A percentile compares a stretch with the other conserved stretches of the same genome.
These are phyloP conservation scores for Podilymbus podiceps DNA, from an alignment of 2,113 vertebrate genomes.

Conservation along the genomic window DNA sequence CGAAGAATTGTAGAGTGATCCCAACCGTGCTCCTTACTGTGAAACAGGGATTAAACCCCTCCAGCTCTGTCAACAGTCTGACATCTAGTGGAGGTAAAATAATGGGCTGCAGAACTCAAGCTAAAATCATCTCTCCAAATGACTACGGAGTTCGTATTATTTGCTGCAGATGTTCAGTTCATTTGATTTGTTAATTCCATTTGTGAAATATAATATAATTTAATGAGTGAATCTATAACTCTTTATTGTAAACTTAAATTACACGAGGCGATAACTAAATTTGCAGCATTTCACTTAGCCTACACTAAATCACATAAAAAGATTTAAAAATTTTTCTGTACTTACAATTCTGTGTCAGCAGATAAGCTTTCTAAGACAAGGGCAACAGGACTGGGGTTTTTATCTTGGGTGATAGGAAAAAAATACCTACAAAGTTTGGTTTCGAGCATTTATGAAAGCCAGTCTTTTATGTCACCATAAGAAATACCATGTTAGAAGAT, in stretches of 20 bases:
- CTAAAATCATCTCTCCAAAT: neutral
- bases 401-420: neutral
- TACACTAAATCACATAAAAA: neutral
- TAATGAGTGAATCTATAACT: neutral
- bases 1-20: neutral
- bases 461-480: neutral
- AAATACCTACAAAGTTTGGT: neutral
- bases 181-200: neutral
- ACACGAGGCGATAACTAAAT: neutral
- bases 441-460: neutral
- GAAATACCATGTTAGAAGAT: neutral
- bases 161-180: neutral
- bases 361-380: neutral
- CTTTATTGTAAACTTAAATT: neutral
- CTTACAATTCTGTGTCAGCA: neutral
- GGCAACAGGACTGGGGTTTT: neutral
- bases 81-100: slow-evolving; percentile 62
- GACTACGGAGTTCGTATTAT: neutral
- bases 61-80: slow-evolving; percentile 22
- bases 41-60: neutral
- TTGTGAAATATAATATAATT: neutral
- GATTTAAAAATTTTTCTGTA: neutral
- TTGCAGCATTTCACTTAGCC: neutral
- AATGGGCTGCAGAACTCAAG: neutral
- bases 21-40: neutral